phyloP scores from a whole-genome alignment of 2,888 invertebrate genomes.

The Herminia tarsipennalis region DNA sequence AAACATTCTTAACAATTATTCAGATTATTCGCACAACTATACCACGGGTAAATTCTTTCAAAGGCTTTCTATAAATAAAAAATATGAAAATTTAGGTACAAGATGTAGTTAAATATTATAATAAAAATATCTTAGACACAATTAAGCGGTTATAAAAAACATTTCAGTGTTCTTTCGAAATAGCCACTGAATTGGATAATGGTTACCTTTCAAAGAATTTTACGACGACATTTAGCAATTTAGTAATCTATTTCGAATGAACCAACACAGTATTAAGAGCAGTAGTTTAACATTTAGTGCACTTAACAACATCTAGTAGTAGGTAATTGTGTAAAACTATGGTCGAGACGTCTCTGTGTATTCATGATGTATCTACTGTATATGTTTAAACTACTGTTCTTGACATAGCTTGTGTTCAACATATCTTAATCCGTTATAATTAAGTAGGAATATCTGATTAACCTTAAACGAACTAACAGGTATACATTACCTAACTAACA shows the following conservation, averaged over 20 bases:
- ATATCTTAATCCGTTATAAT: slow-evolving; percentile 26
- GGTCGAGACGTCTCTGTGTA: slow-evolving; percentile 21
- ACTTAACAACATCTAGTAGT: slow-evolving; percentile 13
- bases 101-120: slow-evolving; percentile 41
- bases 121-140: slow-evolving; percentile 38
- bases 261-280: slow-evolving; percentile 23
- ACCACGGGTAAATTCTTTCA: slow-evolving; percentile 23
- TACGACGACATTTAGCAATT: slow-evolving; percentile 7
- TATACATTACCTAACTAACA: slow-evolving; percentile 37
- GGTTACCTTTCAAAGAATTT: slow-evolving; percentile 5
- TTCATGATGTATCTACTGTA: slow-evolving; percentile 1
- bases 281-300: slow-evolving; percentile 13
- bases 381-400: slow-evolving; percentile 17
- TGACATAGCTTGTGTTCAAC: slow-evolving; percentile 18
- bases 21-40: slow-evolving; percentile 12
- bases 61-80: slow-evolving; percentile 24
- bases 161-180: slow-evolving; percentile 12
- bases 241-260: slow-evolving; percentile 21
- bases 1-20: slow-evolving; percentile 15
- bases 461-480: slow-evolving; percentile 35
- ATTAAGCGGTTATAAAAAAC: slow-evolving; percentile 40
- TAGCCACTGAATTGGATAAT: slow-evolving; percentile 16
- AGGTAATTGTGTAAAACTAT: slow-evolving; percentile 21
- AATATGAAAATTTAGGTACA: slow-evolving; percentile 33
- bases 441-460: slow-evolving; percentile 39